Evolutionary conservation across 2,888 invertebrate genomes (phyloP), one percentile per base, ranked within the genome.

Genomic region (Danaus chrysippus): DNA sequence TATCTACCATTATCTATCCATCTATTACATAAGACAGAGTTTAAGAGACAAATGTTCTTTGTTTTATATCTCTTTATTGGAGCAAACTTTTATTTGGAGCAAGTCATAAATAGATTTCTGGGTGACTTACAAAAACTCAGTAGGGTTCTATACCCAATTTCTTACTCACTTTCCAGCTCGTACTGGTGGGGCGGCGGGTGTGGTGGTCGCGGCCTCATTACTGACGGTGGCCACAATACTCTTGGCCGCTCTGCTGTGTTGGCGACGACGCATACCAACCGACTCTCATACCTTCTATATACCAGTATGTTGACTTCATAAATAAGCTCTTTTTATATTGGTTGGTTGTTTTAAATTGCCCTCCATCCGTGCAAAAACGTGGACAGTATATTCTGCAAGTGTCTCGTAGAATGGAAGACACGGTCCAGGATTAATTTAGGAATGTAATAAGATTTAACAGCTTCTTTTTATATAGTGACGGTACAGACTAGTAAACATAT

Each of bases 181-280:
- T 46, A n/a, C 15, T 8, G 49, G 49, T 17, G 17, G 17, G 1
- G 17, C 9, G 69, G 63, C 68, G 69, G 74, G 68, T 67, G 75
- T 70, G 64, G 75, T 65, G 70, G 72, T 70, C 77, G 58, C 70
- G 53, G 70, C 66, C 61, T 66, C 76, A 63, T 65, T 77, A 64
- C 65, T 76, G 34, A 66, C 67, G 53, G 70, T 59, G 13, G 59
- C 68, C 11, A 65, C 61, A 11, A 63, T 64, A 13, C 58, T 74
- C 19, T 65, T 73, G 42, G 42, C 44, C 49, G 17, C 13, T 42
- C 15, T 41, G 46, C 17, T 58, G 10, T 55, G 42, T 23, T 23
- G 34, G 42, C 46, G 43, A 17, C 34, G 62, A 23, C 58, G 56
- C 19, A 13, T 13, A 10, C 6, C 53, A 0, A 17, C 8, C 3